Conservation (phyloP, 2,888 invertebrate species). For the Amiota minor region DNA sequence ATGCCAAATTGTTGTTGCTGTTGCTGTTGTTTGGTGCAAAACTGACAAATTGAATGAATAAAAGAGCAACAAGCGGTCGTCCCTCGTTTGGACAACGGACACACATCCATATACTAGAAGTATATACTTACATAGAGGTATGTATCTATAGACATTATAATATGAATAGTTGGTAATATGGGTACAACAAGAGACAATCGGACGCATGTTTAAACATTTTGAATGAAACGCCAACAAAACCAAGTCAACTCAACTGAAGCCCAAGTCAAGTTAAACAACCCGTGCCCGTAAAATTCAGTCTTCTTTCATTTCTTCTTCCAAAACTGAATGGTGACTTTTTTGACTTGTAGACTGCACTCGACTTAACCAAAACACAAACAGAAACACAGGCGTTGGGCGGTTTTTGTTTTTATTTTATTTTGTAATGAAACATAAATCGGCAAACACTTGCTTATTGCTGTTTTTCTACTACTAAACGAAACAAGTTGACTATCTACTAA, state of each 20-base stretch:
- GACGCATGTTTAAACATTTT: constrained; percentile 61
- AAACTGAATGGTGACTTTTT: background rate
- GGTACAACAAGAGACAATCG: constrained; percentile 32
- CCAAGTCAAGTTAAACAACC: no score
- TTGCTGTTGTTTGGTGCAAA: constrained; percentile 52
- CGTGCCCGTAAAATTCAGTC: no score
- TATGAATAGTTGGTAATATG: background rate
- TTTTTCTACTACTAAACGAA: constrained; percentile 1
- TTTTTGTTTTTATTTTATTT: constrained; percentile 27
- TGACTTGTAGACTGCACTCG: constrained; percentile 1
- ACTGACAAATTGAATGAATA: constrained; percentile 73
- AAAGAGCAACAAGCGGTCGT: constrained; percentile 72
- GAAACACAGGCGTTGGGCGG: constrained; percentile 36
- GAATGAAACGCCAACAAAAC: constrained; percentile 60
- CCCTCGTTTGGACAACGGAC: constrained; percentile 49
- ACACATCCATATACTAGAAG: constrained; percentile 27
- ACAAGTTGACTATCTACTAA: constrained; percentile 5
- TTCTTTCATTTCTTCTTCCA: no score
- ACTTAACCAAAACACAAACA: no score
- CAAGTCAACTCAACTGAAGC: no score
- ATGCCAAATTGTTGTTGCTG: background rate
- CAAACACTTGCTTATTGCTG: constrained; percentile 58
- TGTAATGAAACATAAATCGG: constrained; percentile 62
- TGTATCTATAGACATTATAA: background rate
- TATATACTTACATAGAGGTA: background rate